Evolutionary conservation across 35 echinoderm and acorn worm species (phyloP).

Genomic region (Anneissia japonica): DNA sequence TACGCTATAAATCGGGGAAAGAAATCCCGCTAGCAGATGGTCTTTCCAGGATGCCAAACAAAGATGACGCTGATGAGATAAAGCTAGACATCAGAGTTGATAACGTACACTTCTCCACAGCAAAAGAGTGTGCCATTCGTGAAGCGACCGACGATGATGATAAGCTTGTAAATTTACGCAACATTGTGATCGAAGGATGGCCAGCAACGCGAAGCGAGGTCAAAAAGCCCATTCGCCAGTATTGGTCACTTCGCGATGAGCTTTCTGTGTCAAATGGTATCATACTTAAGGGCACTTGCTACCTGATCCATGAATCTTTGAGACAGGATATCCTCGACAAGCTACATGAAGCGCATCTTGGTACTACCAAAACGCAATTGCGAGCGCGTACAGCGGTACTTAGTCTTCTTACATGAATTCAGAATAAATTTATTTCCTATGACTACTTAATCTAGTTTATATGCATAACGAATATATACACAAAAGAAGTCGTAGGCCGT

Average conservation of each 20-base stretch:
- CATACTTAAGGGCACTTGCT: no score
- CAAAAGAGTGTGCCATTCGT: not conserved
- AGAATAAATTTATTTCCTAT: no score
- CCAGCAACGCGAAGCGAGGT: not conserved
- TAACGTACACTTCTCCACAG: not conserved
- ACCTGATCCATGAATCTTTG: no score
- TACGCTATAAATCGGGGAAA: conserved; percentile 59
- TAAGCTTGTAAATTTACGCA: not conserved
- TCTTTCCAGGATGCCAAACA: conserved; percentile 7
- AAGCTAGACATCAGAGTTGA: not conserved
- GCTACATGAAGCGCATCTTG: no score
- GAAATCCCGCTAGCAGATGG: conserved; percentile 47
- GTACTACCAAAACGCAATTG: no score
- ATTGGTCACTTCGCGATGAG: not conserved
- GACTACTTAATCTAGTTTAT: no score
- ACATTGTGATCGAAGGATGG: not conserved
- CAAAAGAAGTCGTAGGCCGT: no score
- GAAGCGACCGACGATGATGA: not conserved
- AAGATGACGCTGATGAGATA: not conserved
- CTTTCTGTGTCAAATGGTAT: no score
- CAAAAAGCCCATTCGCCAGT: not conserved
- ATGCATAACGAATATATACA: no score
- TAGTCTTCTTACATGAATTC: no score
- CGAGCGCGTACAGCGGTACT: no score
- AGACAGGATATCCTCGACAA: no score